These are phyloP conservation scores for Matsumurasca onukii DNA, from an alignment of 1,140 invertebrate species.

Conservation along the genomic window DNA sequence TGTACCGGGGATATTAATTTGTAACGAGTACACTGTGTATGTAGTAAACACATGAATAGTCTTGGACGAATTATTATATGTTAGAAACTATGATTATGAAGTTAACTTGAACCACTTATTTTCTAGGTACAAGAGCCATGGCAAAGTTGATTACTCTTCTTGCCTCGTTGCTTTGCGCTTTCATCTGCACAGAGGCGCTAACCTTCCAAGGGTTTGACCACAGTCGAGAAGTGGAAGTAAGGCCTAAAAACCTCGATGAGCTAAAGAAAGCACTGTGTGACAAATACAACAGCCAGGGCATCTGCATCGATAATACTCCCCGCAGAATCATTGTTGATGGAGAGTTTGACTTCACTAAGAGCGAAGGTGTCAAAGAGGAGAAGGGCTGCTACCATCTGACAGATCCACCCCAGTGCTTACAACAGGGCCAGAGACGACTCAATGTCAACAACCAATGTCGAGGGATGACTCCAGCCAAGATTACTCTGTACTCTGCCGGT, in stretches of 20 bases:
- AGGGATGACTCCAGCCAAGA: not conserved
- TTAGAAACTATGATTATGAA: too few relatives aligned
- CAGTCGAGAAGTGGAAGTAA: not conserved
- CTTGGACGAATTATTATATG: too few relatives aligned
- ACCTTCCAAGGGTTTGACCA: too few relatives aligned
- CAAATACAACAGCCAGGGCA: not conserved
- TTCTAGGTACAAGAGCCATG: too few relatives aligned
- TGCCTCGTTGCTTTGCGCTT: too few relatives aligned
- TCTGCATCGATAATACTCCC: conserved; percentile 1
- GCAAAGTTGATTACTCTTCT: too few relatives aligned
- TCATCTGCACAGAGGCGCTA: too few relatives aligned
- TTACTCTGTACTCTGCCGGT: conserved; percentile 1
- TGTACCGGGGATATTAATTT: too few relatives aligned
- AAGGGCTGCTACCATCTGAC: conserved; percentile 9
- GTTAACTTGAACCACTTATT: too few relatives aligned
- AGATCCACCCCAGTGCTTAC: not conserved
- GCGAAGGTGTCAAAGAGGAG: not conserved
- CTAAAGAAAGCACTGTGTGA: conserved; percentile 4
- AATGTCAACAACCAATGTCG: conserved; percentile 18
- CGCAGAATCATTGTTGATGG: not conserved
- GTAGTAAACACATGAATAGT: too few relatives aligned
- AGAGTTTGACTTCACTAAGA: conserved; percentile 13
- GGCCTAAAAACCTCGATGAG: not conserved
- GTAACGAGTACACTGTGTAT: too few relatives aligned
- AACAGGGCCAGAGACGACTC: not conserved